These are phyloP conservation scores for Phainopepla nitens DNA, from an alignment of 2,113 vertebrate genomes.

Conservation along the genomic window DNA sequence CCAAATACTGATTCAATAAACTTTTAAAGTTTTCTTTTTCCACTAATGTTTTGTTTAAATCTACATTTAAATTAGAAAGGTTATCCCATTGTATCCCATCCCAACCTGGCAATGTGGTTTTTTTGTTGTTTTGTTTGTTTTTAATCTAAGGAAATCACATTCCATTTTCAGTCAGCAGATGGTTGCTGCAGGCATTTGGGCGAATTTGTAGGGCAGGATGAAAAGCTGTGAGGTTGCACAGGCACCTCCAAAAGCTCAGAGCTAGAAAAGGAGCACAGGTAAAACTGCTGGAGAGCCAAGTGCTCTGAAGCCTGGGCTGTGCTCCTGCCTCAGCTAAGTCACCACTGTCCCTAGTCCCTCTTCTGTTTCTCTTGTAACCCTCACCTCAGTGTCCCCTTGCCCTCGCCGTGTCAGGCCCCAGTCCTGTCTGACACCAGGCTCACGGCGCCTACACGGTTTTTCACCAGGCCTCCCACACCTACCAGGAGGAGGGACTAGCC, in stretches of 20 bases:
- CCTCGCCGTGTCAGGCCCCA: background rate
- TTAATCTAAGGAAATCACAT: background rate
- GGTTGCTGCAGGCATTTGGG: background rate
- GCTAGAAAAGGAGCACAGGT: background rate
- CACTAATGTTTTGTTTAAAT: background rate
- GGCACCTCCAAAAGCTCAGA: background rate
- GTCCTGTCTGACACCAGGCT: background rate
- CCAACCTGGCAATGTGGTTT: rapidly evolving
- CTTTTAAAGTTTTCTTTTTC: background rate
- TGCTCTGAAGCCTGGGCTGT: background rate
- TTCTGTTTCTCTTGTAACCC: background rate
- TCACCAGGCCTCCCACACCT: rapidly evolving
- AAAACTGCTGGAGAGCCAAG: background rate
- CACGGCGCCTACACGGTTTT: background rate
- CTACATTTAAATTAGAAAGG: background rate
- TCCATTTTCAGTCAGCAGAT: background rate
- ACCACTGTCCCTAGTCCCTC: background rate
- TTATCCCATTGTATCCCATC: background rate
- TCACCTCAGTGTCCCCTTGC: background rate
- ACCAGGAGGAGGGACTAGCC: background rate
- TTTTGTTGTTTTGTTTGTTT: background rate
- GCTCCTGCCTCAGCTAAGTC: background rate
- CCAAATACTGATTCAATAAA: background rate
- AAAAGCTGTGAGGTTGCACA: background rate
- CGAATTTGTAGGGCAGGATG: background rate